phyloP scores from a whole-genome alignment of 2,888 invertebrate species.

The Lasiommata megera region DNA sequence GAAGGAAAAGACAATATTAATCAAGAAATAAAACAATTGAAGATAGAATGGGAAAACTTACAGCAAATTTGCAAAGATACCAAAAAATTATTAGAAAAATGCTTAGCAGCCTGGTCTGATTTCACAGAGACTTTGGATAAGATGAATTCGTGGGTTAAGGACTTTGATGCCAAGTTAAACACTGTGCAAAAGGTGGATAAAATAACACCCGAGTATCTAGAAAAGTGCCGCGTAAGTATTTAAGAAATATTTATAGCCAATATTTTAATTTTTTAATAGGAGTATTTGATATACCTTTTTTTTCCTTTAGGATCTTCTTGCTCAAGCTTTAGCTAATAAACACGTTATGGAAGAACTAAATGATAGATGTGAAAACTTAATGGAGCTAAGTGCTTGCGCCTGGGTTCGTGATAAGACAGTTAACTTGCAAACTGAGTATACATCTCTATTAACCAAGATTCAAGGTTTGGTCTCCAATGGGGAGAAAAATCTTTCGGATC shows the following conservation, averaged over 20 bases:
- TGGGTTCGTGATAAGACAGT: slow-evolving; percentile 94
- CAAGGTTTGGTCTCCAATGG: slow-evolving; percentile 92
- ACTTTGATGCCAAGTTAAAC: slow-evolving; percentile 84
- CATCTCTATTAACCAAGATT: slow-evolving; percentile 87
- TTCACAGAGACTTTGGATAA: slow-evolving; percentile 87
- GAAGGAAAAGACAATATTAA: slow-evolving; percentile 92
- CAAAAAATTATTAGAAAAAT: slow-evolving; percentile 87
- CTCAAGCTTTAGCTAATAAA: slow-evolving; percentile 89
- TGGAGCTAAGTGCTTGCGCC: slow-evolving; percentile 92
- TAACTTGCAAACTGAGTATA: slow-evolving; percentile 90
- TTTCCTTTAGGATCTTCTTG: slow-evolving; percentile 82
- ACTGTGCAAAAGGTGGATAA: slow-evolving; percentile 86
- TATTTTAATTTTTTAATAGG: not conserved
- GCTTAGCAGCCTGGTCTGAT: slow-evolving; percentile 90
- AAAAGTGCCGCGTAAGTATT: slow-evolving; percentile 85
- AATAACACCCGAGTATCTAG: slow-evolving; percentile 89
- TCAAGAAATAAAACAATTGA: slow-evolving; percentile 90
- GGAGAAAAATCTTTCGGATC: slow-evolving; percentile 94
- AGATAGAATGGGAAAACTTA: slow-evolving; percentile 90
- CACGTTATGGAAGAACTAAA: slow-evolving; percentile 90
- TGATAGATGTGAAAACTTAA: slow-evolving; percentile 91
- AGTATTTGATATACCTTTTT: slow-evolving; percentile 9
- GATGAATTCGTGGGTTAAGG: slow-evolving; percentile 88
- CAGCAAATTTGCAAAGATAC: slow-evolving; percentile 89
- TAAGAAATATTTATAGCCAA: not conserved